Base-by-base conservation (phyloP, 2,113 vertebrate species). In the Menura novaehollandiae region DNA sequence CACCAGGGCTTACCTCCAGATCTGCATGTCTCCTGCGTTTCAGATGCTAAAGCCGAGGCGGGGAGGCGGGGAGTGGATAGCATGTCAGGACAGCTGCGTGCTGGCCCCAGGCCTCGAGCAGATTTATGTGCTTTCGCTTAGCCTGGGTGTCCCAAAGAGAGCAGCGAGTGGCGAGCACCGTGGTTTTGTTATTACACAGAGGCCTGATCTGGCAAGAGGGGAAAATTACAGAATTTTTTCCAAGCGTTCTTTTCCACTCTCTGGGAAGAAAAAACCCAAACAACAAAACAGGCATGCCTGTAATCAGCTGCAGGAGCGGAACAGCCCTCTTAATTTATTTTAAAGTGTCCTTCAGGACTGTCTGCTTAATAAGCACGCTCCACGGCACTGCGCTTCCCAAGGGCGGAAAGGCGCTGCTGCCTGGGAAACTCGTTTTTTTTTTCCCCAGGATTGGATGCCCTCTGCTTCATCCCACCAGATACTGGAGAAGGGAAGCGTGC, bases 261-360 rank as follows among this genome's bases (percentile, higher is more conserved):
- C 71, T 59, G 79, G 55, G 9, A 59, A 76, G 69, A 86, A 74
- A 88, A 67, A 37, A 19, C 9, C 20, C 21, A 55, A 84, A 43
- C 43, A 90, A 84, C 56, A 56, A 63, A 90, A 75, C 74, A 96
- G 41, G 17, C 93, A 78, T 44, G 75, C 37, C 75, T 92, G 79
- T 77, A 91, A 96, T 96, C 93, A 96, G 79, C 95, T 86, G 68
- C 49, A 63, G 88, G 83, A 97, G 95, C 0, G 1, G 79, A 96
- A 95, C 95, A 93, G 82, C 68, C 88, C 82, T 95, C 93, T 96
- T 95, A 82, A 96, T 97, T 97, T 97, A 95, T 97, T 97, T 97
- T 97, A 97, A 97, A 97, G 96, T 94, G 96, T 97, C 97, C 95
- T 97, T 97, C 97, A 96, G 96, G 96, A 96, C 84, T 92, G 92